These are phyloP conservation scores for Apostichopus californicus DNA, from an alignment of 35 echinoderm and acorn worm species.

Conservation along the genomic window DNA sequence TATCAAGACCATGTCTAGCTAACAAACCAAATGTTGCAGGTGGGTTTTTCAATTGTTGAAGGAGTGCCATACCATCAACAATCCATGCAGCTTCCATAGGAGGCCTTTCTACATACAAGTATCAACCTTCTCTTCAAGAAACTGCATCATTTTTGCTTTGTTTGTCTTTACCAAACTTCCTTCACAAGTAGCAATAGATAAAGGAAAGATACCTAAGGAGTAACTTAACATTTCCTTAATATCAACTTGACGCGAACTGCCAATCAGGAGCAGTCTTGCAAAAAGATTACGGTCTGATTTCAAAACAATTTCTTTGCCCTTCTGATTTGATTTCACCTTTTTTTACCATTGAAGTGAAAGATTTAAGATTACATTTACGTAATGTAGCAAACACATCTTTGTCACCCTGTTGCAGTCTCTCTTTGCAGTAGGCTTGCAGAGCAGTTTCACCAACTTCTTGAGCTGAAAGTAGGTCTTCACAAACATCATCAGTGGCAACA, in stretches of 20 bases:
- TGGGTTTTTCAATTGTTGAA: constrained; percentile 43
- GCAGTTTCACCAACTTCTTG: neutral
- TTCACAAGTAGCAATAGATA: constrained; percentile 22
- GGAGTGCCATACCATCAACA: constrained; percentile 42
- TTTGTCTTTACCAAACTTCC: constrained; percentile 35
- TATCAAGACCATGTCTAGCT: constrained; percentile 28
- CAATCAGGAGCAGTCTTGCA: constrained; percentile 13
- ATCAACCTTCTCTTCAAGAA: constrained; percentile 36
- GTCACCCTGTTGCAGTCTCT: neutral
- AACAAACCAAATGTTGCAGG: constrained; percentile 40
- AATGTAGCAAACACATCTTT: constrained; percentile 36
- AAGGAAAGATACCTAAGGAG: neutral
- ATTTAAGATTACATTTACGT: neutral
- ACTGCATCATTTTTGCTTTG: constrained; percentile 47
- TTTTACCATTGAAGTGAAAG: neutral
- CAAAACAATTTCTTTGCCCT: constrained; percentile 21
- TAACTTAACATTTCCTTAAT: constrained; percentile 7
- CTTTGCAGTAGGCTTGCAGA: neutral
- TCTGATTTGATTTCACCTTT: constrained; percentile 1
- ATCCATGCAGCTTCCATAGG: constrained; percentile 20
- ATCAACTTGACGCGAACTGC: constrained; percentile 6
- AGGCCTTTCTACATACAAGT: neutral
- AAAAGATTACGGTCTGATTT: constrained; percentile 34
- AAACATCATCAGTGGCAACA: constrained; percentile 32
- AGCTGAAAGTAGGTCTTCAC: constrained; percentile 25